Percentiles rank a stretch among this genome's conserved stretches.
These are phyloP conservation scores for Megaustenia siamemsis DNA, from an alignment of 2,888 invertebrate genomes.

Conservation along the genomic window DNA sequence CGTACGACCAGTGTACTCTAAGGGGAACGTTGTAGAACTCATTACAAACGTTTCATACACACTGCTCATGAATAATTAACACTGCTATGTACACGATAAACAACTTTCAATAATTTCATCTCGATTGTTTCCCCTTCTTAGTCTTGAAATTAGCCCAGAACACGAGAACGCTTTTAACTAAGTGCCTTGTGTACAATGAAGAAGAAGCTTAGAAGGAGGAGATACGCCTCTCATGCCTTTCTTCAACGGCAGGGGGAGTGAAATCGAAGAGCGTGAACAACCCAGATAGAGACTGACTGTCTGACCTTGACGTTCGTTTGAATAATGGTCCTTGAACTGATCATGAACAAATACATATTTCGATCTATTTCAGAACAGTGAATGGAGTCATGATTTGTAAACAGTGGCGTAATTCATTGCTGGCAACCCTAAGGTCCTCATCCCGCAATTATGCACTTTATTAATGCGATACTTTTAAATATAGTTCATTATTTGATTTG, in stretches of 20 bases:
- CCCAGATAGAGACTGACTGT: neutral
- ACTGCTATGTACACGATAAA: neutral
- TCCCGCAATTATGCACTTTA: too few species aligned
- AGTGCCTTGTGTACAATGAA: neutral
- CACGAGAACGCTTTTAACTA: conserved; percentile 1
- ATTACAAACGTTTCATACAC: too few species aligned
- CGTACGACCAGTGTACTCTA: too few species aligned
- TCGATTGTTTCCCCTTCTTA: neutral
- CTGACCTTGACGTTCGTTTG: neutral
- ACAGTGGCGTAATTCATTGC: too few species aligned
- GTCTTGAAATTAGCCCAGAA: neutral
- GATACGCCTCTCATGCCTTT: neutral
- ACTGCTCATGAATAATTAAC: too few species aligned
- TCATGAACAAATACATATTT: conserved; percentile 23
- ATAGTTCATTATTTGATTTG: too few species aligned
- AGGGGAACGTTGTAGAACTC: too few species aligned
- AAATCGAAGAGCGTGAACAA: neutral
- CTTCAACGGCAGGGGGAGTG: too few species aligned
- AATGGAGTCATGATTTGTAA: too few species aligned
- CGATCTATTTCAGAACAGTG: conserved; percentile 3
- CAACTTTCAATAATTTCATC: neutral
- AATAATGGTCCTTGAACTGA: neutral
- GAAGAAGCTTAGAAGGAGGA: neutral
- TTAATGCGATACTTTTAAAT: too few species aligned
- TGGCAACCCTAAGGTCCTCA: too few species aligned